Evolutionary conservation across 2,888 invertebrate species (phyloP), one percentile per base, ranked within the genome.

Genomic region (Cheilosia grossa): DNA sequence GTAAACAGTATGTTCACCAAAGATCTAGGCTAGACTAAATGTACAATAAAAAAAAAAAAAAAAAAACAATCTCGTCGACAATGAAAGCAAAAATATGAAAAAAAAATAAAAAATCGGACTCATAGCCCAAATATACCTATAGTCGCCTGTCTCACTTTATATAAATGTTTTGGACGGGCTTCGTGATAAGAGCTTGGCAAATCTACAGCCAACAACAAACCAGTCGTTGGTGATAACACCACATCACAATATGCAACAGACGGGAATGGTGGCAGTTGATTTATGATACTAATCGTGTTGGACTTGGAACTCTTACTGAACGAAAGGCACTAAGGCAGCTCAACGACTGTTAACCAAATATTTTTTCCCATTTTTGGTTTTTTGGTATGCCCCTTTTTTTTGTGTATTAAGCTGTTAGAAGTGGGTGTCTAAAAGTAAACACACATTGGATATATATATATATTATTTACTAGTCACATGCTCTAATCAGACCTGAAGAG

Each of bases 21-120:
- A 70, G 58, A 49, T 53, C 54, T 54, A 75, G 80, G 83, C 83
- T 75, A 80, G 83, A 85, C 80, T 49, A 30, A 74, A 58, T 59
- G 75, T 44, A 63, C 53, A 47, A 72, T 67, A 56, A 74, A 67
- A 67, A 33, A 24, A 51, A 13, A n/a, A n/a, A 9, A 6, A 1
- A 24, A 51, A 13, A 24, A 9, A 6, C 13, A 15, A 19, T 17
- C 5, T 24, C 15, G 7, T 30, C 54, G 37, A 61, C 59, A 70
- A 19, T 61, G 54, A 51, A 37, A 44, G 24, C 40, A 17, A 40
- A 64, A 66, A 54, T 53, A 42, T 72, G 21, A 21, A 49, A 15
- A 37, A 30, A 51, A 73, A 21, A 21, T 1, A 33, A 74, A 63
- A 73, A 30, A 33, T 44, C 17, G 2, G 17, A 40, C 19, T 17